Evolutionary conservation across 2,797 vertebrate genomes (phyloP).

Genomic region (Danionella dracula): DNA sequence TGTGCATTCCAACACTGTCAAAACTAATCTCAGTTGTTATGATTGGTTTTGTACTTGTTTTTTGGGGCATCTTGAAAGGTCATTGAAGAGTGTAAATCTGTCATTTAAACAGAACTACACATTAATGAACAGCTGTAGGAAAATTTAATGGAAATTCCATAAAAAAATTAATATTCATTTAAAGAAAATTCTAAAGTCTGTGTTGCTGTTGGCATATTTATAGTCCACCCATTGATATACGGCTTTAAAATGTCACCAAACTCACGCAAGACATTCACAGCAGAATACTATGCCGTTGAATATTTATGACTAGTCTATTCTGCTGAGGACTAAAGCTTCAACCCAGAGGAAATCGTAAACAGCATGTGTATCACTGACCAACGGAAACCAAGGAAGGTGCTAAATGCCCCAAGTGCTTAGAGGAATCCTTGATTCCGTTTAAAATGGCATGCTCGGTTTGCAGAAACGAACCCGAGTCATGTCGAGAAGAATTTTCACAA

Average conservation of each 20-base stretch:
- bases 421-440: conserved; percentile 24
- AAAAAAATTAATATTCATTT: too few species aligned
- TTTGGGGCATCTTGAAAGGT: too few species aligned
- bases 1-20: too few species aligned
- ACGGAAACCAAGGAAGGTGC: not conserved
- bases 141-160: too few species aligned
- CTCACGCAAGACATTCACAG: not conserved
- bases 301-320: not conserved
- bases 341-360: not conserved
- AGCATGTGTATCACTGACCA: not conserved
- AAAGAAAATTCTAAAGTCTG: not conserved
- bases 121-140: too few species aligned
- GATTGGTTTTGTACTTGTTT: too few species aligned
- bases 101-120: too few species aligned
- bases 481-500: conserved; percentile 31
- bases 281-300: not conserved
- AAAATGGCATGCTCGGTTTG: conserved; percentile 21
- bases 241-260: not conserved
- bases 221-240: not conserved
- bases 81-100: too few species aligned
- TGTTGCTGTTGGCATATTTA: not conserved
- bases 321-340: not conserved
- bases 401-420: not conserved
- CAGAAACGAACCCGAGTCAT: conserved; percentile 6
- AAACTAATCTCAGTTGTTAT: too few species aligned